These are phyloP conservation scores for Maniola hyperantus DNA, from an alignment of 2,888 invertebrate genomes.

Conservation along the genomic window DNA sequence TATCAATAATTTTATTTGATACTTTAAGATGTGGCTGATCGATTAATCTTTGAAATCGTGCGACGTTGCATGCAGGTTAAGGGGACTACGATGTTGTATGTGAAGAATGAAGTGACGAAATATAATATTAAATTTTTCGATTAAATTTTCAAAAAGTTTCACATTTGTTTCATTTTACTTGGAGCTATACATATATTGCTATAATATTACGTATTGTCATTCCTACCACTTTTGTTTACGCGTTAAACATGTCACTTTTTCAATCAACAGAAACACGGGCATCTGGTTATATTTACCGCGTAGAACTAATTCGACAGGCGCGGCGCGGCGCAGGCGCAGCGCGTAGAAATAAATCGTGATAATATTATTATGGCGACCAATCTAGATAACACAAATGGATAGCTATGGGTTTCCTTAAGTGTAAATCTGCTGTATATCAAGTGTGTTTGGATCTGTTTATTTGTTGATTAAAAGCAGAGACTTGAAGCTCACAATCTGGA, in stretches of 20 bases:
- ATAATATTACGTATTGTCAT: not conserved
- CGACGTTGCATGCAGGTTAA: too few relatives aligned
- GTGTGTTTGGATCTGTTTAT: not conserved
- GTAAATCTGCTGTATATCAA: not conserved
- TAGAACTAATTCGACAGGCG: constrained; percentile 29
- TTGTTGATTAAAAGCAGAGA: not conserved
- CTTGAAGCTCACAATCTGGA: too few relatives aligned
- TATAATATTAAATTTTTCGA: too few relatives aligned
- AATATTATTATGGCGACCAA: constrained; percentile 13
- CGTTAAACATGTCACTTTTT: not conserved
- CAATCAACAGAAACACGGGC: constrained; percentile 21
- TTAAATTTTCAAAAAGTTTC: too few relatives aligned
- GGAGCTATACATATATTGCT: not conserved
- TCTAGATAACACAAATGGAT: constrained; percentile 21
- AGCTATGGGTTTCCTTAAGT: constrained; percentile 16
- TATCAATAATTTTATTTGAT: too few relatives aligned
- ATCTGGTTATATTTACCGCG: constrained; percentile 14
- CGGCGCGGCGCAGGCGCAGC: constrained; percentile 32
- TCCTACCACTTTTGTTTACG: constrained; percentile 8
- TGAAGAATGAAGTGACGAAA: too few relatives aligned
- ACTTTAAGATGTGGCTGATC: too few relatives aligned
- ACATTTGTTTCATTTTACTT: too few relatives aligned
- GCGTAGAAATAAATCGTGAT: constrained; percentile 30
- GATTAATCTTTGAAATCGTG: too few relatives aligned
- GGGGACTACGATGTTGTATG: too few relatives aligned